Evolutionary conservation across 53 echinoderm and acorn worm species (phyloP).

Genomic region (Patiria pectinifera): DNA sequence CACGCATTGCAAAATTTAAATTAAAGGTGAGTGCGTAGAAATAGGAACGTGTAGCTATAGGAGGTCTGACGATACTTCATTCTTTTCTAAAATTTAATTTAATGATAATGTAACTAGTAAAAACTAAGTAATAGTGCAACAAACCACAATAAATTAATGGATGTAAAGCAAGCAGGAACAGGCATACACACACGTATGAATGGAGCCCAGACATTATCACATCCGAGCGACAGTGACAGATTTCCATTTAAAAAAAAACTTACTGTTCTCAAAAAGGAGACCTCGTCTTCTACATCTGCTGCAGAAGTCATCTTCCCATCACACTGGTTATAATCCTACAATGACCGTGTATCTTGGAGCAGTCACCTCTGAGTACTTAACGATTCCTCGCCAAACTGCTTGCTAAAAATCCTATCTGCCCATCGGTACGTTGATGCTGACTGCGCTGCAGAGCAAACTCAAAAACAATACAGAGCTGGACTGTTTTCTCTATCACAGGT

Average conservation of each 20-base stretch:
- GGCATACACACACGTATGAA: too few species aligned
- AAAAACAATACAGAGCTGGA: neutral
- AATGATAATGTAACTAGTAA: too few species aligned
- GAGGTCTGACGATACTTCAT: too few species aligned
- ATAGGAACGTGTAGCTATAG: too few species aligned
- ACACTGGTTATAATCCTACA: neutral
- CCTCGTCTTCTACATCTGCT: slow-evolving; percentile 85
- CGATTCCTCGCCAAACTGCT: neutral
- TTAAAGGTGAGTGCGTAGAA: too few species aligned
- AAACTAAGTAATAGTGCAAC: too few species aligned
- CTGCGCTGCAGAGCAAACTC: neutral
- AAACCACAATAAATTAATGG: too few species aligned
- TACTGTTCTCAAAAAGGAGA: slow-evolving; percentile 88
- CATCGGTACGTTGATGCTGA: neutral
- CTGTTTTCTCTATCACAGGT: neutral
- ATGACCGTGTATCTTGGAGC: neutral
- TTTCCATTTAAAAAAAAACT: slow-evolving; percentile 51
- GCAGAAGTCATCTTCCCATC: slow-evolving; percentile 40
- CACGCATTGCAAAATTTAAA: too few species aligned
- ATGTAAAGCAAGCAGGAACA: too few species aligned
- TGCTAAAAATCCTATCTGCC: neutral
- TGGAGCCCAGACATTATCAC: too few species aligned
- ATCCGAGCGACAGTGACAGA: neutral
- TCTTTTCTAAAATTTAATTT: too few species aligned
- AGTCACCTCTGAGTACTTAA: neutral